Evolutionary conservation across 1,140 invertebrate species (phyloP).

Genomic region (Spodoptera frugiperda): DNA sequence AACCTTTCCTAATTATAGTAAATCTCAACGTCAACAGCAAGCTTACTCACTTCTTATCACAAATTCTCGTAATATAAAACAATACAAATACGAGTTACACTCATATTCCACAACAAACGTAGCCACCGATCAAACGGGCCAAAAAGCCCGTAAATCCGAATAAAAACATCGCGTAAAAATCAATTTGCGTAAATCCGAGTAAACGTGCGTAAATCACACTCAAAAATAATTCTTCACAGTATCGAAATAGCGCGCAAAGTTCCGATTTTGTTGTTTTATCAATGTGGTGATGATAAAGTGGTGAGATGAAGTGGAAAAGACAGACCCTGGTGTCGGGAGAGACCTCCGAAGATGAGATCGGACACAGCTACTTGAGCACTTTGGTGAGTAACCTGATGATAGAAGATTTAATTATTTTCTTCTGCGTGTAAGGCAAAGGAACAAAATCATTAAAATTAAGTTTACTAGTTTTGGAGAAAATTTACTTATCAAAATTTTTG

Average conservation of each 20-base stretch:
- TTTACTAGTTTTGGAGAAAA: too few relatives aligned
- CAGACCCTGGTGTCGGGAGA: constrained; percentile 77
- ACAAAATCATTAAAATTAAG: too few relatives aligned
- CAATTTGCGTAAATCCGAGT: too few relatives aligned
- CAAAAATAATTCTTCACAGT: constrained; percentile 5
- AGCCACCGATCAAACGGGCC: too few relatives aligned
- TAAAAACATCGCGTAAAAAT: not conserved
- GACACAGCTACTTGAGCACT: constrained; percentile 79
- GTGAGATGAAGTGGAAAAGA: constrained; percentile 69
- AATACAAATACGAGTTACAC: too few relatives aligned
- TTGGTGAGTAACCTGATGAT: constrained; percentile 67
- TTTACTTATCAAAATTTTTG: too few relatives aligned
- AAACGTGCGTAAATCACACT: not conserved
- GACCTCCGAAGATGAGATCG: constrained; percentile 79
- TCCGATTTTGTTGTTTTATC: constrained; percentile 1
- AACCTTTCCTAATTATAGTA: too few relatives aligned
- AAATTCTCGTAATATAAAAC: too few relatives aligned
- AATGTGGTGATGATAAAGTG: constrained; percentile 25
- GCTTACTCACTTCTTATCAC: too few relatives aligned
- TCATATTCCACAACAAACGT: too few relatives aligned
- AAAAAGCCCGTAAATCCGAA: not conserved
- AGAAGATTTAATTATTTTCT: not conserved
- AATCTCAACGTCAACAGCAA: too few relatives aligned
- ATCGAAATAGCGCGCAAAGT: constrained; percentile 30
- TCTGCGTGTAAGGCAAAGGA: too few relatives aligned